Base-by-base conservation (phyloP, 2,888 invertebrate species). In the Eupithecia subumbrata region DNA sequence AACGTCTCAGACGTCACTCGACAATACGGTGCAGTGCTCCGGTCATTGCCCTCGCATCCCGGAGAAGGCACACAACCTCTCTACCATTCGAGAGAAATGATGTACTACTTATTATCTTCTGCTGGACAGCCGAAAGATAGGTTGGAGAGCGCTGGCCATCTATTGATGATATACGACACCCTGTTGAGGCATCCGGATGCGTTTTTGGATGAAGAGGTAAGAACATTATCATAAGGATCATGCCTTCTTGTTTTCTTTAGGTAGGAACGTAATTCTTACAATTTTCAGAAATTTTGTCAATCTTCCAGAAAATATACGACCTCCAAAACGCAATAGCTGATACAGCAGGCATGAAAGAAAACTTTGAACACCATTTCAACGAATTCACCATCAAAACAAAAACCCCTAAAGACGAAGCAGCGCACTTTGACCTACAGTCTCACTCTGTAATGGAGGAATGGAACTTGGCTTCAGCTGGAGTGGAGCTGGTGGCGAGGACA, bases 121-220 rank as follows among this genome's bases (percentile, higher is more conserved):
- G 95, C 86, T 81, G 92, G 90, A 0, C 88, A 85, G 69, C 91
- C 79, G 63, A 89, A 72, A 75, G 94, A 95, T 76, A 86, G 89
- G 48, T 69, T 90, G 56, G 96, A 95, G 76, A 96, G 97, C 80
- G 94, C 96, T 63, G 96, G 97, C 87, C 95, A 95, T 81, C 94
- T 98, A 69, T 90, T 97, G 81, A 96, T 95, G 84, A 96, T 94
- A 52, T 94, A 88, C 71, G 92, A 94, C 45, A 89, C 87, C 12
- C 81, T 95, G 63, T 79, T 95, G 68, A 91, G 89, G 78, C 90
- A 94, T 82, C 95, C 96, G 48, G 95, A 96, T 83, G 96, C 97
- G 16, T 95, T 97, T 82, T 95, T 97, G 77, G 96, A 96, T 91
- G 96, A 97, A 90, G 96, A 97, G 96, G 97, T 97, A 88, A 89